Evolutionary conservation across 2,888 invertebrate species (phyloP), one percentile per base, ranked within the genome.

Genomic region (Xestia c-nigrum): DNA sequence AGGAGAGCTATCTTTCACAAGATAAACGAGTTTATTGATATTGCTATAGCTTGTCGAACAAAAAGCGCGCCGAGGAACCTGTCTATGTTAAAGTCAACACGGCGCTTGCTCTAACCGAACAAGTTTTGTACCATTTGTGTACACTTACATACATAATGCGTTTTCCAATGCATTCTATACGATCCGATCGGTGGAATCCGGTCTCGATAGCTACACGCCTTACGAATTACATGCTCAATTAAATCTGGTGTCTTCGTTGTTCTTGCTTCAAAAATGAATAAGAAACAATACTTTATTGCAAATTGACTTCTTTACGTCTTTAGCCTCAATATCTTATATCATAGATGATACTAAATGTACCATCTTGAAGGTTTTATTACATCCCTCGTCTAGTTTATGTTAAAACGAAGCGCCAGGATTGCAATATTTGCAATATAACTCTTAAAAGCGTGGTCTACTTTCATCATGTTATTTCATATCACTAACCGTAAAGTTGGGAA

Each of bases 1-100:
- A 92, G 92, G 92, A 91, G 89, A 90, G 87, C 90, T 90, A 91
- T 93, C 93, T 93, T 87, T 91, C 92, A 88, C 85, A 78, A 92
- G 91, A 91, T 93, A 92, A 93, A 93, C 92, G 87, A 90, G 93
- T 93, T 92, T 93, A 93, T 93, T 93, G 92, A 92, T 94, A 94
- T 93, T 93, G 90, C 90, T 92, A 88, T 92, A 88, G 89, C 88
- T 87, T 83, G 80, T 89, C 80, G 85, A 86, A 92, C 91, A 92
- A 93, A 93, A 93, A 91, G 89, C 88, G 82, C 89, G 84, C 81
- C 85, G 84, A 85, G 85, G 89, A 94, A 94, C 94, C 93, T 91
- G 94, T 91, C 91, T 86, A 90, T 89, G 90, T 85, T 91, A 91
- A 91, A 94, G 94, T 92, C 93, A 92, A 94, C 88, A 89, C 89